Evolutionary conservation across 2,113 vertebrate genomes (phyloP), one percentile per base, ranked within the genome.

Genomic region (Petromus typicus): DNA sequence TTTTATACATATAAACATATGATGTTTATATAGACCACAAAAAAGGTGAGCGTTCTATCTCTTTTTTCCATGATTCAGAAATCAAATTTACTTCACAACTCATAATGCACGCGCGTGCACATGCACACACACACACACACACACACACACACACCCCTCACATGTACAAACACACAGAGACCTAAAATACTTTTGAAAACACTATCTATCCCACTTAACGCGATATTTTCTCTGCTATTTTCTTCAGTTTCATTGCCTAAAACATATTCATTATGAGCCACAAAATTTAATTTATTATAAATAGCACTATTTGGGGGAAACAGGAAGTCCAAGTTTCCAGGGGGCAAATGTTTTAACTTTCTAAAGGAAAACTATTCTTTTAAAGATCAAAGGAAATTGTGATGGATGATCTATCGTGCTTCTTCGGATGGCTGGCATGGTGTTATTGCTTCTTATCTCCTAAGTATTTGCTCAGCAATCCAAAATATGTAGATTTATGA

Each of bases 401-500:
- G 22, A 94, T 59, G 34, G 54, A 81, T 56, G 66, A 40, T 75
- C 79, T 69, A 69, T 20, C 34, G 75, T 61, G 73, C 83, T 97
- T 89, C n/a, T 91, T 97, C 45, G 92, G 64, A 93, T 76, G 71
- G 34, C 43, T 51, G 73, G 25, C 61, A 78, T 82, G 73, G 27
- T 17, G 86, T 17, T 61, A 66, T 66, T 97, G 86, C 51, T 97
- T 40, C 64, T 85, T 91, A 90, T 95, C 84, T 96, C 25, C 57
- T 56, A 97, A 97, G 51, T 90, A 96, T 75, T 96, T 91, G 75
- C 93, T 94, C 32, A 96, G 80, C 66, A 69, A 94, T 88, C 48
- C 94, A 64, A 94, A 95, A 94, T 61, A 88, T 91, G 82, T 86
- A 66, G 83, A 97, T 97, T 97, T 97, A 75, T 94, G 95, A 97